Base-by-base conservation (phyloP, 2,888 invertebrate genomes). In the Trypoxylon attenuatum region DNA sequence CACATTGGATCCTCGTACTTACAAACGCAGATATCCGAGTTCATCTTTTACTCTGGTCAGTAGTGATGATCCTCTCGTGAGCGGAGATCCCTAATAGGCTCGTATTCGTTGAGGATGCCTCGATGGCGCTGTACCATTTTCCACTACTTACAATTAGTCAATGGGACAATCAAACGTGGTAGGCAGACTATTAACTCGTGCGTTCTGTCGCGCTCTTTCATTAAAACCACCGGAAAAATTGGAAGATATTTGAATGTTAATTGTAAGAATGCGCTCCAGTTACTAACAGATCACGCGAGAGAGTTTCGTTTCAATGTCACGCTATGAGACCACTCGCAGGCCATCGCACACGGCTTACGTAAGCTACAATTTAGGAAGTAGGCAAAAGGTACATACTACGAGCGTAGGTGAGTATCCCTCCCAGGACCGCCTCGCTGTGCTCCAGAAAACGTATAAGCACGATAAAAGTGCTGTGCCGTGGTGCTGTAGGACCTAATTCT, bases 261-360 rank as follows among this genome's bases (percentile, higher is more conserved):
- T n/a, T n/a, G n/a, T n/a, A 50, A 63, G 59, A 64, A 65, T 72
- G 70, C 62, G 62, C 71, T 33, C 33, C 33, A 33, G 66, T 62
- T 47, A 2, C 5, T 6, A 5, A 13, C 2, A 8, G 1, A 8
- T 38, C 8, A 29, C 10, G 23, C 18, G 18, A 10, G 19, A n/a
- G 13, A 58, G 59, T 71, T 69, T 62, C 58, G 45, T 65, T 66
- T 71, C 78, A 79, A 80, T 76, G 80, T 73, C 81, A 69, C 69
- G 74, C 71, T 52, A 46, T 58, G 69, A 57, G 69, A 51, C 47
- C 54, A 66, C 70, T 77, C 56, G 63, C 67, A 66, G 66, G 33
- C 33, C 33, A 33, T 33, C 33, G 33, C 1, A 33, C 33, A 58
- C 46, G 46, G 25, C 23, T 74, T 60, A 41, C 51, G 56, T 50